These are phyloP conservation scores for Pomacea canaliculata DNA, from an alignment of 2,888 invertebrate species.

Conservation along the genomic window DNA sequence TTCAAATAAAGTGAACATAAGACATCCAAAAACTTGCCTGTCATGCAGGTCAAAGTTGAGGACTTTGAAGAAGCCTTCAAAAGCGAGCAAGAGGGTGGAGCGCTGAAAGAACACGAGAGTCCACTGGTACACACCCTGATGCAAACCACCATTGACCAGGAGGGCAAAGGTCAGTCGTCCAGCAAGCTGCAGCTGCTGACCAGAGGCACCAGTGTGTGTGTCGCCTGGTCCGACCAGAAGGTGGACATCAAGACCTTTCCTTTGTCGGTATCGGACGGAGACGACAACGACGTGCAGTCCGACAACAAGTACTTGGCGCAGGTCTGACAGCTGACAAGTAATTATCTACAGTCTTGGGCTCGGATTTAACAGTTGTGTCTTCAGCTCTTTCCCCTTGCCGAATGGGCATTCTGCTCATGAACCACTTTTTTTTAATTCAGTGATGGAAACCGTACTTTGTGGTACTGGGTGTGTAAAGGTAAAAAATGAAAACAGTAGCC, in stretches of 20 bases:
- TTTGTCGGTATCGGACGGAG: slow-evolving; percentile 24
- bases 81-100: slow-evolving; percentile 30
- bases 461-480: no score
- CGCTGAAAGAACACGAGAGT: slow-evolving; percentile 33
- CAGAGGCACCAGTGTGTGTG: slow-evolving; percentile 33
- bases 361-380: no score
- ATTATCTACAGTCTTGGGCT: no score
- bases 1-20: no score
- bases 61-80: slow-evolving; percentile 34
- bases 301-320: background rate
- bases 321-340: background rate
- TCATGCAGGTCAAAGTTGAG: slow-evolving; percentile 25
- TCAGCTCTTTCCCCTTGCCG: no score
- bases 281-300: slow-evolving; percentile 17
- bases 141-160: slow-evolving; percentile 27
- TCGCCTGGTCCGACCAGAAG: slow-evolving; percentile 42
- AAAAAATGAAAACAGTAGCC: no score
- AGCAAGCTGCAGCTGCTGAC: slow-evolving; percentile 36
- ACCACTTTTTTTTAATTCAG: no score
- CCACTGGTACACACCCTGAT: slow-evolving; percentile 31
- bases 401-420: no score
- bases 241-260: slow-evolving; percentile 41
- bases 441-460: no score
- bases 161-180: slow-evolving; percentile 25
- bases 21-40: no score